phyloP scores from a whole-genome alignment of 2,888 invertebrate genomes.

The Buathra laborator region DNA sequence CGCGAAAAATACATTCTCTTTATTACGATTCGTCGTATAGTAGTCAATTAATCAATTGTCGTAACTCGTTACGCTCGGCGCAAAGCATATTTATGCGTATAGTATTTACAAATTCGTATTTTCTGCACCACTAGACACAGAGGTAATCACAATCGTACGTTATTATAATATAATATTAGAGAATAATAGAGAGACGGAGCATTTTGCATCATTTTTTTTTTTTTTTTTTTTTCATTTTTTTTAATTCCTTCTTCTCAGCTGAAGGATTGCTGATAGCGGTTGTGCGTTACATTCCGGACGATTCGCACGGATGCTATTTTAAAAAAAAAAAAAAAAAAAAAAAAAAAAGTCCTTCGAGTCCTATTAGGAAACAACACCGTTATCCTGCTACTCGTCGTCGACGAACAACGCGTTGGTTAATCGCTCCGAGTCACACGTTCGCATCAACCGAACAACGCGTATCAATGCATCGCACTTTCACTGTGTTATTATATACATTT shows the following conservation, averaged over 20 bases:
- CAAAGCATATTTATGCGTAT: background rate
- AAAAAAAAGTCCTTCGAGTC: conserved; percentile 20
- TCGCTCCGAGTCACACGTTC: background rate
- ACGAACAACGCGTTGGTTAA: background rate
- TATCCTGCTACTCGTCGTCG: conserved; percentile 40
- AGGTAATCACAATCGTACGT: conserved; percentile 5
- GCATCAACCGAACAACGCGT: background rate
- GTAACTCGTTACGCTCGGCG: background rate
- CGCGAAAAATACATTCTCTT: conserved; percentile 61
- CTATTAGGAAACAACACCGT: conserved; percentile 55
- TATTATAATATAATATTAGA: background rate
- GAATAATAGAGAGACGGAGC: conserved; percentile 53
- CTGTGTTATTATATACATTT: background rate
- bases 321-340: conserved; percentile 7
- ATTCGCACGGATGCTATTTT: conserved; percentile 15
- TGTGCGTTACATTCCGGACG: conserved; percentile 23
- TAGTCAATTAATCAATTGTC: background rate
- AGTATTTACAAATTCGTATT: conserved; percentile 36
- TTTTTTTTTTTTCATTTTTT: conserved; percentile 6
- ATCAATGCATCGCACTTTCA: conserved; percentile 1
- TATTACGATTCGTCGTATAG: conserved; percentile 32
- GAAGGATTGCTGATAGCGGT: background rate
- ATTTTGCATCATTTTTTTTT: conserved; percentile 24
- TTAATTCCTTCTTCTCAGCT: background rate
- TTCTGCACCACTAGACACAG: background rate